Conservation (phyloP, 2,797 vertebrate species). For the Setipinna tenuifilis region DNA sequence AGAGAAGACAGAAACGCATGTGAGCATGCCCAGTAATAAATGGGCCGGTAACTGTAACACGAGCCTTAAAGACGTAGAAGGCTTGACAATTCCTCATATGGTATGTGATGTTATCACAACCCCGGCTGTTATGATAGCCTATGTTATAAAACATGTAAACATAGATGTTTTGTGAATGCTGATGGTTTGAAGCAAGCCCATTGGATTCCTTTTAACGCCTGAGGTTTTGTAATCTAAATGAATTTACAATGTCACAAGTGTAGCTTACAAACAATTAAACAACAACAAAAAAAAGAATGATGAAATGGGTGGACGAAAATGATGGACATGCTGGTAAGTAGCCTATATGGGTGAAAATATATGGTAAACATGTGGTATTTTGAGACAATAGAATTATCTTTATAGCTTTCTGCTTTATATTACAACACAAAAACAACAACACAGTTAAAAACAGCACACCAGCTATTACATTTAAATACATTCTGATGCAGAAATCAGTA, state of each 20-base stretch:
- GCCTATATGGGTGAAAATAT: background rate
- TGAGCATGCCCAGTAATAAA: constrained; percentile 15
- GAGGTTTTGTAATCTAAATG: background rate
- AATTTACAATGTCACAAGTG: background rate
- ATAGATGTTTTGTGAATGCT: background rate
- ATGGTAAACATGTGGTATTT: background rate
- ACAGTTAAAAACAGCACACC: background rate
- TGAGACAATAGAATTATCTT: too few species aligned
- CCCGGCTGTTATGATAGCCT: background rate
- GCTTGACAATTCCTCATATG: constrained; percentile 5
- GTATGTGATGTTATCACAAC: background rate
- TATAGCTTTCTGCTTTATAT: too few species aligned
- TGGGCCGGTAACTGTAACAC: constrained; percentile 1
- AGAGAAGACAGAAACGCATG: background rate
- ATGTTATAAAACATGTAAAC: too few species aligned
- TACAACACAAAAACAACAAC: background rate
- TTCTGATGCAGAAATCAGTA: background rate
- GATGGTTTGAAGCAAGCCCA: background rate
- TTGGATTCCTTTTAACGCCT: background rate
- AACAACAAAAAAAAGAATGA: background rate
- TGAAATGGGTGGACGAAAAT: background rate
- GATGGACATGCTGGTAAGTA: background rate
- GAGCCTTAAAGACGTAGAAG: background rate
- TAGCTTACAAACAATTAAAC: too few species aligned
- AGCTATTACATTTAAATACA: background rate